These are phyloP conservation scores for Sphecodes monilicornis DNA, from an alignment of 2,888 invertebrate genomes.

Conservation along the genomic window DNA sequence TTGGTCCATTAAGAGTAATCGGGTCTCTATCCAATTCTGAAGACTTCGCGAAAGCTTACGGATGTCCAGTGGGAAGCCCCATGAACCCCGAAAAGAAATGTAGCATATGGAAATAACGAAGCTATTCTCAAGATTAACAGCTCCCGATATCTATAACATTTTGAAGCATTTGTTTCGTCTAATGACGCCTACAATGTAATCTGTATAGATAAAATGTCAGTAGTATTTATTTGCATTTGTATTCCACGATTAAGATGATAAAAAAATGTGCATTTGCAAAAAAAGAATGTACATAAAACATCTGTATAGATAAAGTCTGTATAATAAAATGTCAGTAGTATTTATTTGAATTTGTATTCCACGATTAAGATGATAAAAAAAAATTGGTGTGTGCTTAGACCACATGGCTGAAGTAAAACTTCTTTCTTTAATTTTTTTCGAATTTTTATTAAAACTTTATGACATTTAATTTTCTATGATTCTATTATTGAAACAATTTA, in stretches of 20 bases:
- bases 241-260: not conserved
- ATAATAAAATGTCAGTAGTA: not conserved
- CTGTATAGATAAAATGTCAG: not conserved
- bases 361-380: not conserved
- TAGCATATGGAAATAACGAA: conserved; percentile 52
- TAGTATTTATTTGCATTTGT: not conserved
- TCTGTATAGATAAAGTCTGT: not conserved
- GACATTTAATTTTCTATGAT: too few relatives aligned
- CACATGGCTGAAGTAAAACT: too few relatives aligned
- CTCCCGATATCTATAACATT: not conserved
- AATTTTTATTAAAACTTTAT: too few relatives aligned
- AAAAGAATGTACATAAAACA: not conserved
- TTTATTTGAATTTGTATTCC: not conserved
- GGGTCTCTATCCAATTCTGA: conserved; percentile 53
- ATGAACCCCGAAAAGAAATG: conserved; percentile 67
- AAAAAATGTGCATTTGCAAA: not conserved
- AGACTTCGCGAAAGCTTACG: conserved; percentile 61
- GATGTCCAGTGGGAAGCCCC: conserved; percentile 51
- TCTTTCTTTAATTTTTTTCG: too few relatives aligned
- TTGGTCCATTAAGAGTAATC: conserved; percentile 45
- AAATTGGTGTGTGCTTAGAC: too few relatives aligned
- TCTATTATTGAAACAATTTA: too few relatives aligned
- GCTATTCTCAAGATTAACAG: not conserved
- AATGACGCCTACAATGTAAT: not conserved
- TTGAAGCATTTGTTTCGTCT: not conserved